Evolutionary conservation across 2,113 vertebrate genomes (phyloP).

Genomic region (Apaloderma vittatum): DNA sequence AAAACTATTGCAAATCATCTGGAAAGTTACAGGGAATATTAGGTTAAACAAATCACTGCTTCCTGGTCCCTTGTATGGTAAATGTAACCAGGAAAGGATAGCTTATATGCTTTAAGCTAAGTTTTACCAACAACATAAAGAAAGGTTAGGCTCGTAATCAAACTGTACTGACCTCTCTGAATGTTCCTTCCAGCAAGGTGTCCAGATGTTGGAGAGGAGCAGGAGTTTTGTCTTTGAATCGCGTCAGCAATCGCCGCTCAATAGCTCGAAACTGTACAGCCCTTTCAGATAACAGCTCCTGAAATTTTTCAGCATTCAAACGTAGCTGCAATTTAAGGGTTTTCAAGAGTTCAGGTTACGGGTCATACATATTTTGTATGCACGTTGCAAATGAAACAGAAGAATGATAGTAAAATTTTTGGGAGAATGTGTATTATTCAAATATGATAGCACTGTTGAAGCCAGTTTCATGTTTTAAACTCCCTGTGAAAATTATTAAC

Average conservation of each 20-base stretch:
- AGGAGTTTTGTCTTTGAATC: constrained; percentile 97
- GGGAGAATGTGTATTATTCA: background rate
- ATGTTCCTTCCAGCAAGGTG: constrained; percentile 93
- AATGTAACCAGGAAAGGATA: constrained; percentile 65
- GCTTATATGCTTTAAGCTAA: constrained; percentile 33
- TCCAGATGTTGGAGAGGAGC: constrained; percentile 95
- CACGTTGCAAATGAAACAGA: background rate
- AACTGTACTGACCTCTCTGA: constrained; percentile 88
- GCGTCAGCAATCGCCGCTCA: constrained; percentile 90
- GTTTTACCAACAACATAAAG: constrained; percentile 43
- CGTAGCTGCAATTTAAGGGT: constrained; percentile 84
- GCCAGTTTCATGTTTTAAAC: background rate
- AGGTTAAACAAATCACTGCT: constrained; percentile 72
- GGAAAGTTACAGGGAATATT: constrained; percentile 65
- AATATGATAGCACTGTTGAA: rapidly evolving
- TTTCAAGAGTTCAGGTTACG: constrained; percentile 42
- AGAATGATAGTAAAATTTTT: background rate
- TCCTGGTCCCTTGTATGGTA: constrained; percentile 46
- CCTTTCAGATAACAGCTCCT: constrained; percentile 91
- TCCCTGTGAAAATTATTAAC: background rate
- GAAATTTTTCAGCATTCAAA: constrained; percentile 88
- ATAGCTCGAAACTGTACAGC: constrained; percentile 96
- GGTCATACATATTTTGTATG: background rate
- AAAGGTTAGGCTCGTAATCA: constrained; percentile 38
- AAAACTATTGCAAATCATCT: constrained; percentile 70